Conservation (phyloP, 2,113 vertebrate genomes). For the Oreocharis arfaki region DNA sequence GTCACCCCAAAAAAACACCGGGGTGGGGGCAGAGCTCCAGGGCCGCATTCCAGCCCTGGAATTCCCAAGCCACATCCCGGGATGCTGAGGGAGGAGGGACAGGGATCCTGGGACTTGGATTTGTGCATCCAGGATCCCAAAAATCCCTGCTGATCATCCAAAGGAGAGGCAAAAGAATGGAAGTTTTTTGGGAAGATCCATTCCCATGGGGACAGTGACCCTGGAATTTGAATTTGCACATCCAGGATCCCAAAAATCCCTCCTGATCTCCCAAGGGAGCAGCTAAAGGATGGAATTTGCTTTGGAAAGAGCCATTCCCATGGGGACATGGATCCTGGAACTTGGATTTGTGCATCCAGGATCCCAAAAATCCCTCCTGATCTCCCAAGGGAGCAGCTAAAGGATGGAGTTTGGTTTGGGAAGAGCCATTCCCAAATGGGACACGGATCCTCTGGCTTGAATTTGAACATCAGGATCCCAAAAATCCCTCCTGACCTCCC, state of each 20-base stretch:
- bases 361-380: background rate
- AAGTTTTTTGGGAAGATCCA: background rate
- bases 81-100: background rate
- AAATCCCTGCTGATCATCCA: background rate
- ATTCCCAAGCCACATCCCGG: background rate
- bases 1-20: rapidly evolving
- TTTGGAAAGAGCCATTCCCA: background rate
- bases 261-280: background rate
- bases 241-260: background rate
- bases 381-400: rapidly evolving
- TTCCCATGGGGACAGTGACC: background rate
- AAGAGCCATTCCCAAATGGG: background rate
- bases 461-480: too few relatives aligned
- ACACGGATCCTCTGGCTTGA: too few relatives aligned
- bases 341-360: background rate
- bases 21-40: background rate
- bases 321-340: background rate
- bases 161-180: too few relatives aligned
- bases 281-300: background rate
- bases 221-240: background rate
- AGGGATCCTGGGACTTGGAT: background rate
- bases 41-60: background rate
- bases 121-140: background rate
- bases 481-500: too few relatives aligned
- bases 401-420: too few relatives aligned